Base-by-base conservation (phyloP, 2,888 invertebrate genomes). In the Melolontha melolontha region DNA sequence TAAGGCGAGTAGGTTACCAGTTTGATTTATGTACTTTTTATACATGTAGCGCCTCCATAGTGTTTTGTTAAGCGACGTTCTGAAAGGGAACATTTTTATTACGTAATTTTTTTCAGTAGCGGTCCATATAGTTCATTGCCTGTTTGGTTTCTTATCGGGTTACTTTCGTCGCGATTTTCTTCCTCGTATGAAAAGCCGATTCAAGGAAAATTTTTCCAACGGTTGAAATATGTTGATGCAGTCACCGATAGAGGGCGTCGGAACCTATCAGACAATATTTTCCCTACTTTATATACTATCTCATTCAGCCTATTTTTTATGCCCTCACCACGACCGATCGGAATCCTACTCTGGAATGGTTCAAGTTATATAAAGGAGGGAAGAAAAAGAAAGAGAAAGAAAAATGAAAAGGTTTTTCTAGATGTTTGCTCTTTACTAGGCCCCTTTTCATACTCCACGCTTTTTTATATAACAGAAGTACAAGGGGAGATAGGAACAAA, bases 81-180 rank as follows among this genome's bases (percentile, higher is more conserved):
- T 16, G 22, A 16, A 49, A 49, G 49, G 49, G 49, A 49, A 16
- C 49, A 49, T 49, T 49, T 49, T 49, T 49, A 49, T 49, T 49
- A 49, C 22, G 22, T 22, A 22, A 49, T 49, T 49, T 17, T 22
- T 22, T 49, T 49, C 49, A 16, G 17, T 22, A 8, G 11, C 22
- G 34, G 10, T 5, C 49, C 11, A 22, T 49, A 44, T 44, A 44
- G n/a, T 11, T 14, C 44, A 14, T 49, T 49, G 11, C 17, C 17
- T 49, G 11, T 10, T 10, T 10, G 34, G 34, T 34, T 34, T 34
- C 34, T 34, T 34, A 34, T 34, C 34, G 34, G n/a, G 34, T 34
- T 34, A 6, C 6, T 34, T 34, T 34, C 34, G 34, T 34, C 10
- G 34, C 10, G 34, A 34, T 34, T 34, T 34, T 10, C 34, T 34